phyloP scores from a whole-genome alignment of 2,113 vertebrate species.

The Caloenas nicobarica region DNA sequence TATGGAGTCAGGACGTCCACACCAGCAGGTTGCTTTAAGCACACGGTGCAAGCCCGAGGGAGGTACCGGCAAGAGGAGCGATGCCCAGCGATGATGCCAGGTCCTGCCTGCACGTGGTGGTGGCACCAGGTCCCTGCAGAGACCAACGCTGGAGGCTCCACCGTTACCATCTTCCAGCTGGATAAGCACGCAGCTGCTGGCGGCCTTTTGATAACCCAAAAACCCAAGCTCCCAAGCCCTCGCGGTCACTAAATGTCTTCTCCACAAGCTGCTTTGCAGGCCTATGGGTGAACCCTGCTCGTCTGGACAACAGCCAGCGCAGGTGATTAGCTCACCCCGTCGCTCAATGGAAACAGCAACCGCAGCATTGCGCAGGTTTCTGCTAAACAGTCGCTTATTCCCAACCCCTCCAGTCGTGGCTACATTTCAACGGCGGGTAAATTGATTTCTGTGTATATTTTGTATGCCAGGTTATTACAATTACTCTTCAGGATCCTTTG shows the following conservation, averaged over 20 bases:
- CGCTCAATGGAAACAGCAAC: background rate
- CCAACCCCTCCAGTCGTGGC: background rate
- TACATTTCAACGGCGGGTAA: background rate
- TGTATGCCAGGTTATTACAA: constrained; percentile 49
- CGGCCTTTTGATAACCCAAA: background rate
- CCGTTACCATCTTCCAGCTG: background rate
- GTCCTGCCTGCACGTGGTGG: too few relatives aligned
- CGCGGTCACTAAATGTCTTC: background rate
- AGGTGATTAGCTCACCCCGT: background rate
- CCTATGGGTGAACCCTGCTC: background rate
- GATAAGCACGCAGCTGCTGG: background rate
- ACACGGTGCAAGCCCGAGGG: rapidly evolving
- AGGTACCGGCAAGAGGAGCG: rapidly evolving
- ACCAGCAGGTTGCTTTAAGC: background rate
- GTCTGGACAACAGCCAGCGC: background rate
- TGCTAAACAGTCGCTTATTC: background rate
- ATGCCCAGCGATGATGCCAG: background rate
- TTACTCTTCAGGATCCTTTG: constrained; percentile 54
- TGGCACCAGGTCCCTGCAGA: background rate
- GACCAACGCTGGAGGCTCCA: background rate
- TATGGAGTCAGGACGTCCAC: rapidly evolving
- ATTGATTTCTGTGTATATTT: constrained; percentile 55
- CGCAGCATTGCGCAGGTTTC: background rate
- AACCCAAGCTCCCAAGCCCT: background rate
- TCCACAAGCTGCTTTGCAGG: background rate